These are phyloP conservation scores for Rotaria socialis DNA, from an alignment of 2,888 invertebrate species.

Conservation along the genomic window DNA sequence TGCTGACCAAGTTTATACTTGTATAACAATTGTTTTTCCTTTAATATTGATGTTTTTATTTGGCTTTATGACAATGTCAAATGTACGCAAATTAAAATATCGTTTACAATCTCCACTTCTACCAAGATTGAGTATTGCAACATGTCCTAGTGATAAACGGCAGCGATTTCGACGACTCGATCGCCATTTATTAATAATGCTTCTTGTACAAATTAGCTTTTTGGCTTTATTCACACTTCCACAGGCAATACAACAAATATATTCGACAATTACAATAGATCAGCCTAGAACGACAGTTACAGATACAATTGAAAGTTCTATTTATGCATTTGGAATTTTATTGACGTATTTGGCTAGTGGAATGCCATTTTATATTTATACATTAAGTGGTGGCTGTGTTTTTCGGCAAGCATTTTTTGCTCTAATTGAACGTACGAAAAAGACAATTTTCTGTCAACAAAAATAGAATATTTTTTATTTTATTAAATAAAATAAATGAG, in stretches of 20 bases:
- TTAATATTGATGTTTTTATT: not conserved
- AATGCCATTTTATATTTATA: conserved; percentile 7
- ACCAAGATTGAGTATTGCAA: not conserved
- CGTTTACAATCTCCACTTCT: not conserved
- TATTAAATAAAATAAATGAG: too few relatives aligned
- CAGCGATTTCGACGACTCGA: not conserved
- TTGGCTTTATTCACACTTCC: not conserved
- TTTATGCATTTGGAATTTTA: not conserved
- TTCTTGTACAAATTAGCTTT: not conserved
- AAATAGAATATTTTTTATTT: not conserved
- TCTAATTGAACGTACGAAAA: not conserved
- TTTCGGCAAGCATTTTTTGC: not conserved
- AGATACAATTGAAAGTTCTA: not conserved
- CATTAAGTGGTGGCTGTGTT: not conserved
- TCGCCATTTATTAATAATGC: not conserved
- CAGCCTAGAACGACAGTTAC: not conserved
- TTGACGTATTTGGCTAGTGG: not conserved
- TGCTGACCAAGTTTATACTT: not conserved
- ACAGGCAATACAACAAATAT: not conserved
- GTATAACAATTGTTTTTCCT: not conserved
- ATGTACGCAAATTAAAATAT: not conserved
- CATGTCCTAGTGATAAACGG: not conserved
- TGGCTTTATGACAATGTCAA: not conserved
- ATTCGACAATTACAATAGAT: not conserved
- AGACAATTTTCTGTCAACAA: not conserved